These are phyloP conservation scores for Ovis aries DNA, from an alignment of 2,113 vertebrate genomes.

Conservation along the genomic window ARS-UI_Ramb_v3.0 NC_056060.1:24031501-24032000, in stretches of 20 bases:
- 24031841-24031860: conserved; percentile 96
- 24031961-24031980: conserved; percentile 91
- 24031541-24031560: neutral
- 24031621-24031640: neutral
- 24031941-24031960: conserved; percentile 91
- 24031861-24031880: conserved; percentile 92
- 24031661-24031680: neutral
- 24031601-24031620: neutral
- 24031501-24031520: neutral
- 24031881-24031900: conserved; percentile 93
- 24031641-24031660: neutral
- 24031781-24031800: neutral
- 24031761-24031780: neutral
- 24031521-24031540: neutral
- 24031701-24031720: neutral
- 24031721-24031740: neutral
- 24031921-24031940: conserved; percentile 93
- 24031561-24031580: neutral
- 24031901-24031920: conserved; percentile 93
- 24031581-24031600: neutral
- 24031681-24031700: neutral
- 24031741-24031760: neutral
- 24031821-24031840: conserved; percentile 94
- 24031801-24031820: conserved; percentile 86
- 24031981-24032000: conserved; percentile 80